A percentile compares a stretch with the other conserved stretches of the same genome.
Conservation (phyloP, 1,140 invertebrate genomes). For the Caenorhabditis inopinata region DNA sequence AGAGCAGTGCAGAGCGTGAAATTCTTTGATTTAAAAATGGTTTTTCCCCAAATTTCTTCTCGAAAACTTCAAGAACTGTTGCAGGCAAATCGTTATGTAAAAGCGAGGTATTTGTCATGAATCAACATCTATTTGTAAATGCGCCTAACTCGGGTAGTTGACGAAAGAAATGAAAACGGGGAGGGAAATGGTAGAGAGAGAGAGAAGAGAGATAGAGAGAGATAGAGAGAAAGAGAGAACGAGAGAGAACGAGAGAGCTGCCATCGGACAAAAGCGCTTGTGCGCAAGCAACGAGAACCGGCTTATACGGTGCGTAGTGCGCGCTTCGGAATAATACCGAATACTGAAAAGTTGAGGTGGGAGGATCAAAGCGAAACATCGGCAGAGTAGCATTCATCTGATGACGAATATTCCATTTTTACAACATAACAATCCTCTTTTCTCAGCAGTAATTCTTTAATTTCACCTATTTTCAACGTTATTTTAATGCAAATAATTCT, state of each 20-base stretch:
- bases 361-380: background rate
- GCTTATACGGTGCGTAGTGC: constrained; percentile 14
- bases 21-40: too few relatives aligned
- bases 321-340: constrained; percentile 21
- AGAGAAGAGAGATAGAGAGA: background rate
- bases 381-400: background rate
- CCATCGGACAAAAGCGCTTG: background rate
- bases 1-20: background rate
- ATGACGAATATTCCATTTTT: background rate
- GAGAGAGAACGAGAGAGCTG: background rate
- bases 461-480: too few relatives aligned
- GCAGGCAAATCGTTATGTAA: constrained; percentile 19
- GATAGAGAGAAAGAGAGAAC: background rate
- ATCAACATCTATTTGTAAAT: constrained; percentile 33
- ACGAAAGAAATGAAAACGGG: background rate
- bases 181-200: background rate
- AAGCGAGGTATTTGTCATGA: constrained; percentile 32
- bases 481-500: too few relatives aligned
- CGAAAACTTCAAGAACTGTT: constrained; percentile 21
- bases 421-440: too few relatives aligned
- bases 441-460: too few relatives aligned
- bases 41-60: background rate
- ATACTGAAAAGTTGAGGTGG: background rate
- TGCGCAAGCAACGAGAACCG: constrained; percentile 30
- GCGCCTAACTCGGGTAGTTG: constrained; percentile 32